Percentiles rank a stretch among this genome's conserved stretches.
phyloP scores from a whole-genome alignment of 2,888 invertebrate species.

The Choreutis nemorana region DNA sequence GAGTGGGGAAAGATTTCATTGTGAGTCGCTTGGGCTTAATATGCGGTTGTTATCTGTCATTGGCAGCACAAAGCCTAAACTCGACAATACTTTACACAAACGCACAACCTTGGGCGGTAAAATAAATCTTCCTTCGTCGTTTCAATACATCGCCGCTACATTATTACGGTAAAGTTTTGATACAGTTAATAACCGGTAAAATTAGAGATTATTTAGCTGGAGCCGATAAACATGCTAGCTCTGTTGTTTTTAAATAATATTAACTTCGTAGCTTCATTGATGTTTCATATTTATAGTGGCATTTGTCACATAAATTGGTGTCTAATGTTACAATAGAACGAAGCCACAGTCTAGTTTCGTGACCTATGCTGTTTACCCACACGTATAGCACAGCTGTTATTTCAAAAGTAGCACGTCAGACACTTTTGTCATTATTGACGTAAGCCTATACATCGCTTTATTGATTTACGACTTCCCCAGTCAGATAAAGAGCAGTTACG shows the following conservation, averaged over 20 bases:
- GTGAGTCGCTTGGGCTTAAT: constrained; percentile 39
- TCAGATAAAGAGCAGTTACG: constrained; percentile 29
- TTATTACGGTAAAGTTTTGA: no score
- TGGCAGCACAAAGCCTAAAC: constrained; percentile 46
- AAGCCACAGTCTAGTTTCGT: no score
- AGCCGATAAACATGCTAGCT: no score
- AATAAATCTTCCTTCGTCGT: constrained; percentile 15
- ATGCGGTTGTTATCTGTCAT: constrained; percentile 55
- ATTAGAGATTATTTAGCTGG: no score
- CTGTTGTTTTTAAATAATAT: no score
- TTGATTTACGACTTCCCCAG: constrained; percentile 45
- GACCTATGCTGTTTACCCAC: no score
- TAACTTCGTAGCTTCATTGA: no score
- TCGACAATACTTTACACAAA: constrained; percentile 31
- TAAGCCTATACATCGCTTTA: constrained; percentile 29
- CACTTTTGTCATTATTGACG: constrained; percentile 29
- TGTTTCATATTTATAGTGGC: no score
- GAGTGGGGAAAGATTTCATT: constrained; percentile 29
- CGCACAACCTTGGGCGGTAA: constrained; percentile 31
- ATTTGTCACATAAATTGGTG: no score
- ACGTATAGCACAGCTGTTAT: constrained; percentile 25
- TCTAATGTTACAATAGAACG: no score
- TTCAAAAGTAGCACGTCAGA: constrained; percentile 18
- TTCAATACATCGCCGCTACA: no score
- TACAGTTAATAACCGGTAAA: no score